Conservation (phyloP, 2,888 invertebrate genomes). For the Tholera decimalis region DNA sequence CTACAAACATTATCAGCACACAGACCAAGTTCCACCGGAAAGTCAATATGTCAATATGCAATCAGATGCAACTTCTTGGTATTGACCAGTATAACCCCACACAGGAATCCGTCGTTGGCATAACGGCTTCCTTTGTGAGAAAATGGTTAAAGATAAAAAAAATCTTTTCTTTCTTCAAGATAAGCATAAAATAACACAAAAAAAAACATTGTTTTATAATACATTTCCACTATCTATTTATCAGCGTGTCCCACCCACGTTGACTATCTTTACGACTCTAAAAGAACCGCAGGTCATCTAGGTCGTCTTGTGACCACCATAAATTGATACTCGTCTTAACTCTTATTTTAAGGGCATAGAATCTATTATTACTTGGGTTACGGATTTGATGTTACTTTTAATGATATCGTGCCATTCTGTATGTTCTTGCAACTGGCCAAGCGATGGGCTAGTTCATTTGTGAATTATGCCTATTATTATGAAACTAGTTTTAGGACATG, state of each 20-base stretch:
- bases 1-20: no score
- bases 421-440: slow-evolving; percentile 34
- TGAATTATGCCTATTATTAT: not conserved
- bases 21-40: no score
- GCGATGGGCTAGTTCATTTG: slow-evolving; percentile 47
- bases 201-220: slow-evolving; percentile 33
- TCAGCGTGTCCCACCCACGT: slow-evolving; percentile 73
- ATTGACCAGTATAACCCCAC: not conserved
- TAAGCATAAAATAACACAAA: slow-evolving; percentile 4
- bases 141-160: slow-evolving; percentile 25
- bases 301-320: slow-evolving; percentile 50
- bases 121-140: no score
- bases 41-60: no score
- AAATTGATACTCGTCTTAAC: slow-evolving; percentile 14
- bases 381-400: slow-evolving; percentile 4
- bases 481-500: slow-evolving; percentile 1
- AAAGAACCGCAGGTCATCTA: slow-evolving; percentile 67
- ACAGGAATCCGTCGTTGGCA: not conserved
- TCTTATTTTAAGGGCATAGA: slow-evolving; percentile 29
- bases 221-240: slow-evolving; percentile 52
- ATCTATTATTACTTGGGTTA: slow-evolving; percentile 24
- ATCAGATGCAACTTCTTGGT: not conserved
- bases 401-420: slow-evolving; percentile 53
- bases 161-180: slow-evolving; percentile 21
- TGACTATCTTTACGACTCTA: slow-evolving; percentile 68